These are phyloP conservation scores for Patella caerulea DNA, from an alignment of 2,888 invertebrate genomes.

Conservation along the genomic window DNA sequence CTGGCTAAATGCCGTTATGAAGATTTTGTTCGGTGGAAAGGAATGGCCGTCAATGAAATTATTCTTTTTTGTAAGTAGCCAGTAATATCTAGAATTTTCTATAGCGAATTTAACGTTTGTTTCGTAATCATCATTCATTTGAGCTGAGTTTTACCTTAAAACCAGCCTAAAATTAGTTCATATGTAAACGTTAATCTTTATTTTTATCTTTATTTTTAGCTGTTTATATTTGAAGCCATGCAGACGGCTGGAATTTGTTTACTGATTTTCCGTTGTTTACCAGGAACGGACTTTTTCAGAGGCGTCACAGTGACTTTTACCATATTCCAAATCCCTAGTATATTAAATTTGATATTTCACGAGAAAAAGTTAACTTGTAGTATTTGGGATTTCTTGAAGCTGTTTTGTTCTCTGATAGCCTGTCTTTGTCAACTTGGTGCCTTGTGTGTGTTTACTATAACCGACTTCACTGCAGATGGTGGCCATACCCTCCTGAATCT, in stretches of 20 bases:
- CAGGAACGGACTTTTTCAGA: conserved; percentile 64
- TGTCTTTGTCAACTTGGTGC: conserved; percentile 54
- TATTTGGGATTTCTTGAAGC: conserved; percentile 44
- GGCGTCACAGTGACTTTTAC: conserved; percentile 65
- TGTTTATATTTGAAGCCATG: conserved; percentile 51
- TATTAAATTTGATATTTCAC: conserved; percentile 63
- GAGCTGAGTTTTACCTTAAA: too few relatives aligned
- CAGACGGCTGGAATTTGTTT: conserved; percentile 65
- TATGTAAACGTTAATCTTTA: not conserved
- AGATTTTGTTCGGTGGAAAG: conserved; percentile 65
- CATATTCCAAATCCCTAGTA: conserved; percentile 64
- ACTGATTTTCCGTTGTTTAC: conserved; percentile 67
- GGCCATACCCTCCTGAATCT: conserved; percentile 43
- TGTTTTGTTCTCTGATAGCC: conserved; percentile 48
- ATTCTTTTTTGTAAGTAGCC: conserved; percentile 55
- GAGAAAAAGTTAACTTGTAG: conserved; percentile 48
- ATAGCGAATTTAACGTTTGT: too few relatives aligned
- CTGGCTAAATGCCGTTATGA: conserved; percentile 73
- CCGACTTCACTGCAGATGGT: conserved; percentile 44
- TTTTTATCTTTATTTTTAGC: conserved; percentile 41
- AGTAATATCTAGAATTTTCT: not conserved
- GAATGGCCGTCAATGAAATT: conserved; percentile 64
- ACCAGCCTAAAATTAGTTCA: too few relatives aligned
- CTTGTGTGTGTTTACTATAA: conserved; percentile 46
- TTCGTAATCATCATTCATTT: too few relatives aligned